These are phyloP conservation scores for Drosophila planitibia DNA, from an alignment of 2,888 invertebrate species.

Conservation along the genomic window DNA sequence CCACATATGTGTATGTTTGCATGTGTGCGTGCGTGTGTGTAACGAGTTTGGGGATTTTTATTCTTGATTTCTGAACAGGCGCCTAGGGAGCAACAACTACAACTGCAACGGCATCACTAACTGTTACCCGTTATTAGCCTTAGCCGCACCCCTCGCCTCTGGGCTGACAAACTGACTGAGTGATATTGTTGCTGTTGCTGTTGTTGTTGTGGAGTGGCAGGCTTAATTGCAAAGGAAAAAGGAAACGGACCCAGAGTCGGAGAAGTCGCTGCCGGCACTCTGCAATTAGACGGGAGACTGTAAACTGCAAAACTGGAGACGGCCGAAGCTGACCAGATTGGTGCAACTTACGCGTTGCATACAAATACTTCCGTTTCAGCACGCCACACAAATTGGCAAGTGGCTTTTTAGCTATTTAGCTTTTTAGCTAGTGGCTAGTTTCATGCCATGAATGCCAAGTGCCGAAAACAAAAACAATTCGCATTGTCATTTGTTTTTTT, in stretches of 20 bases:
- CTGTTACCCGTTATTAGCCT: slow-evolving; percentile 60
- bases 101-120: slow-evolving; percentile 51
- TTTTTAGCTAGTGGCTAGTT: slow-evolving; percentile 6
- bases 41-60: slow-evolving; percentile 31
- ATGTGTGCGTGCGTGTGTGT: slow-evolving; percentile 5
- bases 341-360: slow-evolving; percentile 7
- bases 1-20: not conserved
- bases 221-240: slow-evolving; percentile 62
- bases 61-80: slow-evolving; percentile 46
- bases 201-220: slow-evolving; percentile 23
- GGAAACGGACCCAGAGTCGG: slow-evolving; percentile 52
- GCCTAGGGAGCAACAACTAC: slow-evolving; percentile 26
- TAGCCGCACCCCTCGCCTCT: slow-evolving; percentile 23
- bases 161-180: slow-evolving; percentile 11
- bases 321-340: not conserved
- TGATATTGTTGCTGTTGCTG: not conserved
- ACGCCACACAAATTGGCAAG: slow-evolving; percentile 17
- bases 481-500: slow-evolving; percentile 4
- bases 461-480: slow-evolving; percentile 30
- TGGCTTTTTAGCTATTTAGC: not conserved
- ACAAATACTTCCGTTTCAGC: slow-evolving; percentile 37
- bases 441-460: slow-evolving; percentile 42
- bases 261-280: slow-evolving; percentile 47
- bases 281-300: slow-evolving; percentile 43
- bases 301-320: slow-evolving; percentile 4